phyloP scores from a whole-genome alignment of 2,113 vertebrate species.

The Chionis minor region DNA sequence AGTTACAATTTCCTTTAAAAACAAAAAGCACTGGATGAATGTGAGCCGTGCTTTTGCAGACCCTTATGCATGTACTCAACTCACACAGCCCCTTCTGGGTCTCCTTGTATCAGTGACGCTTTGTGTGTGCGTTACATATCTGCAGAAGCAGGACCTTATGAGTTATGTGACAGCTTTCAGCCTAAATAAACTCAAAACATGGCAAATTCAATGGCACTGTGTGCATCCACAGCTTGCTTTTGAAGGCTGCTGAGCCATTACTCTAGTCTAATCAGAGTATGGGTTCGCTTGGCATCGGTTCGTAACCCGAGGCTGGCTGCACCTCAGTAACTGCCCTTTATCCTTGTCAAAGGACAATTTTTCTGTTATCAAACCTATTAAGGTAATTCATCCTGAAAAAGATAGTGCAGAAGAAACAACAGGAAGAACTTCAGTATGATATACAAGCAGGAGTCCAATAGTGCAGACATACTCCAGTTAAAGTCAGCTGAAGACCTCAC shows the following conservation, averaged over 20 bases:
- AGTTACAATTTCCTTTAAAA: background rate
- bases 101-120: background rate
- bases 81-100: background rate
- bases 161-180: background rate
- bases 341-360: background rate
- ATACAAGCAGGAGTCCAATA: background rate
- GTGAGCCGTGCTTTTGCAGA: background rate
- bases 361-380: background rate
- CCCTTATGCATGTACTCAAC: background rate
- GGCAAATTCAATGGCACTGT: background rate
- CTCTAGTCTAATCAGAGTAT: background rate
- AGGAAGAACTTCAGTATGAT: background rate
- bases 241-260: background rate
- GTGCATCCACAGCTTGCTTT: background rate
- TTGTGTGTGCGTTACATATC: rapidly evolving
- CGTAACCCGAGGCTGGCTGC: background rate
- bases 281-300: background rate
- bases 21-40: background rate
- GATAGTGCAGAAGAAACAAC: background rate
- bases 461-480: background rate
- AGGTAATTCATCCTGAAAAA: background rate
- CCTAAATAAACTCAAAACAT: background rate
- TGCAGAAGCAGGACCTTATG: background rate
- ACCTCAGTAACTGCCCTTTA: background rate
- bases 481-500: background rate